Percentiles rank a stretch among this genome's conserved stretches.
Conservation (phyloP, 2,888 invertebrate genomes). For the Melanargia galathea region DNA sequence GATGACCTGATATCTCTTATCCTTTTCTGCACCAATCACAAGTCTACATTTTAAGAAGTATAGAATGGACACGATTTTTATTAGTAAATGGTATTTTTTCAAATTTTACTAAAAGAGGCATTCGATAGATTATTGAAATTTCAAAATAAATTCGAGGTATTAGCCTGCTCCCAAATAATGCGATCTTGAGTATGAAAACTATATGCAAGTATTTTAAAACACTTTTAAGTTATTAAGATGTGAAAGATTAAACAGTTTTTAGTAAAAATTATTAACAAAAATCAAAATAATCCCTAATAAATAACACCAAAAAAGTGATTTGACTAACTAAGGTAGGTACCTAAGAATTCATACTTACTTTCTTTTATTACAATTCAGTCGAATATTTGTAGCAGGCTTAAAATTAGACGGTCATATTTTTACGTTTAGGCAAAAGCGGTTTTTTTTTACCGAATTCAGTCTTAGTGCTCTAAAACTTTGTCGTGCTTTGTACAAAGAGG, state of each 20-base stretch:
- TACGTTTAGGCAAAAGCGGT: conserved; percentile 57
- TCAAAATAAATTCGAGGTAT: conserved; percentile 47
- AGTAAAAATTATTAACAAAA: neutral
- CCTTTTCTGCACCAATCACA: conserved; percentile 64
- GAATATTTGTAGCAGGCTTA: conserved; percentile 39
- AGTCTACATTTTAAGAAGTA: conserved; percentile 49
- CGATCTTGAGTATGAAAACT: conserved; percentile 30
- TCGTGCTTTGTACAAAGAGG: conserved; percentile 56
- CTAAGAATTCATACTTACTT: conserved; percentile 14
- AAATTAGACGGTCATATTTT: conserved; percentile 49
- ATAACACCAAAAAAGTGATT: conserved; percentile 1
- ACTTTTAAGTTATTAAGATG: conserved; percentile 5
- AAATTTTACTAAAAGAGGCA: conserved; percentile 36
- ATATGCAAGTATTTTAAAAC: neutral
- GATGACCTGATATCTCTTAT: conserved; percentile 52
- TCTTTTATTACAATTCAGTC: conserved; percentile 31
- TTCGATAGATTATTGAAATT: conserved; percentile 41
- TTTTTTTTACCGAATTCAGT: conserved; percentile 72
- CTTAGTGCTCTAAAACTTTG: conserved; percentile 75
- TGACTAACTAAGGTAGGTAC: neutral
- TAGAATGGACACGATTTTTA: conserved; percentile 56
- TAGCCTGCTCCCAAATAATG: conserved; percentile 39
- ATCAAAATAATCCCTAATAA: neutral
- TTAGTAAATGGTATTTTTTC: conserved; percentile 33
- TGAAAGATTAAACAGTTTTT: neutral